phyloP scores from a whole-genome alignment of 1,140 invertebrate species.

The Heliconius hermathena region DNA sequence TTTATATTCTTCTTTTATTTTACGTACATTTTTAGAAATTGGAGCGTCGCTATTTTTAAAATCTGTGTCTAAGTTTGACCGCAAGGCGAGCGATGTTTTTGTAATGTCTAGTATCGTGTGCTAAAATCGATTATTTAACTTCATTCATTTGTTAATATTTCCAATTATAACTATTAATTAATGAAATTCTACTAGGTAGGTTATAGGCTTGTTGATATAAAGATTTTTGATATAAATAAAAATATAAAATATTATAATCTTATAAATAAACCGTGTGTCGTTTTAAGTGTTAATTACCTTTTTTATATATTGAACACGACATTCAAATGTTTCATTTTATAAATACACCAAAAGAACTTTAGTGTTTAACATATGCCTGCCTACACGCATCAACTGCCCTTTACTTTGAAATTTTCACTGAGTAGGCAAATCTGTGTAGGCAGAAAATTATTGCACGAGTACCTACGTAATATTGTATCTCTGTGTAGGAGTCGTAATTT shows the following conservation, averaged over 20 bases:
- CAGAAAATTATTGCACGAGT: constrained; percentile 35
- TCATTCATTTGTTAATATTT: background rate
- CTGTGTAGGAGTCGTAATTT: constrained; percentile 38
- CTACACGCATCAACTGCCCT: constrained; percentile 34
- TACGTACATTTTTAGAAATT: constrained; percentile 21
- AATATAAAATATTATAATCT: no score
- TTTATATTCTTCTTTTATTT: constrained; percentile 17
- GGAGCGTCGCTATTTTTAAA: constrained; percentile 14
- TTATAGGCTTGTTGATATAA: background rate
- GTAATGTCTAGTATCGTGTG: constrained; percentile 8
- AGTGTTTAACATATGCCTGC: constrained; percentile 14
- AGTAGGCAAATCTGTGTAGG: constrained; percentile 32
- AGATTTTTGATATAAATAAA: no score
- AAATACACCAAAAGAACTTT: constrained; percentile 1
- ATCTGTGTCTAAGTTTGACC: constrained; percentile 17
- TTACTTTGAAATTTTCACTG: constrained; percentile 37
- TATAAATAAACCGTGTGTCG: background rate
- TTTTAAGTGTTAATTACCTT: background rate
- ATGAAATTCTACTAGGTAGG: background rate
- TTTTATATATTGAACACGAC: background rate
- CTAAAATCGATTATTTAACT: background rate
- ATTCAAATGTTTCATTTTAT: constrained; percentile 5
- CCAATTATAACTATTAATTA: background rate
- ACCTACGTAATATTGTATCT: constrained; percentile 33
- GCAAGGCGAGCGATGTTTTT: constrained; percentile 16